phyloP scores from a whole-genome alignment of 2,888 invertebrate genomes.

The Taenaris catops region DNA sequence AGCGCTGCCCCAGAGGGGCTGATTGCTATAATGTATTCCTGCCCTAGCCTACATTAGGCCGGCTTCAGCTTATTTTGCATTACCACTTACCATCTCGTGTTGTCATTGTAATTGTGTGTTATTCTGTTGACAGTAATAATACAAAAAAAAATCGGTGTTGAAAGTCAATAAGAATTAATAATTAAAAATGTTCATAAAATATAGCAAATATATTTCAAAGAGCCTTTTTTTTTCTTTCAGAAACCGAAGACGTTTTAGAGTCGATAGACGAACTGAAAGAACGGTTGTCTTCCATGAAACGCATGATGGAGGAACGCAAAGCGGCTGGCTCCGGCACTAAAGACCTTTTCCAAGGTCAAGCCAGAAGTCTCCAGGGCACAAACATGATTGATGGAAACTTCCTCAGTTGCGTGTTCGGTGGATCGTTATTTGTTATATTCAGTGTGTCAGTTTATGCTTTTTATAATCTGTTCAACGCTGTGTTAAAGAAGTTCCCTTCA shows the following conservation, averaged over 20 bases:
- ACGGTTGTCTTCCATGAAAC: constrained; percentile 88
- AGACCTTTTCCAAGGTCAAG: constrained; percentile 69
- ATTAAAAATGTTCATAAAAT: too few relatives aligned
- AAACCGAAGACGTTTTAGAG: constrained; percentile 76
- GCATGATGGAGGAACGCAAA: constrained; percentile 87
- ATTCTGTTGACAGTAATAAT: too few relatives aligned
- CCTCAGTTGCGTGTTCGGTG: constrained; percentile 90
- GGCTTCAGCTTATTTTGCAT: too few relatives aligned
- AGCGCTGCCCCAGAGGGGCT: too few relatives aligned
- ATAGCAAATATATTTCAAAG: too few relatives aligned
- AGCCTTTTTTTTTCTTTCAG: constrained; percentile 38
- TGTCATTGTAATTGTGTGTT: too few relatives aligned
- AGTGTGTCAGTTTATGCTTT: constrained; percentile 92
- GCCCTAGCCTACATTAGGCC: too few relatives aligned
- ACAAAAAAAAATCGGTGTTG: too few relatives aligned
- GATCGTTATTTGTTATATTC: constrained; percentile 87
- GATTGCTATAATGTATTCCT: too few relatives aligned
- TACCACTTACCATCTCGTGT: too few relatives aligned
- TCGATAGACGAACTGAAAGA: constrained; percentile 90
- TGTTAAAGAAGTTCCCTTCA: constrained; percentile 90
- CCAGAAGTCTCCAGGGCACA: constrained; percentile 66
- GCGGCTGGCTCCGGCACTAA: constrained; percentile 66
- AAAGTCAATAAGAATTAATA: too few relatives aligned
- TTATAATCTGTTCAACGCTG: constrained; percentile 89
- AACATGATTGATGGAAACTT: constrained; percentile 91